These are phyloP conservation scores for Peromyscus maniculatus DNA, from an alignment of 2,113 vertebrate genomes.

Conservation along the genomic window DNA sequence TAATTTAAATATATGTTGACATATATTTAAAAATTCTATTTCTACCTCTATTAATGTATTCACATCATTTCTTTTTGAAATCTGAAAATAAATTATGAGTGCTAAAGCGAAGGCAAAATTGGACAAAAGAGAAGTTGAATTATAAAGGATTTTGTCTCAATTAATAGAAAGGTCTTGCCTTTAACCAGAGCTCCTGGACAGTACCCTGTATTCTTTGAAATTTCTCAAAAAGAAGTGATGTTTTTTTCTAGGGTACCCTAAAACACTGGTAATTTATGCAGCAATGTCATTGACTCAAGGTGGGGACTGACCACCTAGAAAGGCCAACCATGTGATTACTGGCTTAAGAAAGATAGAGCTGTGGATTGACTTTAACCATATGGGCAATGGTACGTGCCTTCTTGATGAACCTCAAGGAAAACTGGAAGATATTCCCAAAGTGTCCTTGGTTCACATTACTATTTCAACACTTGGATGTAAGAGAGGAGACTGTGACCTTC, in stretches of 20 bases:
- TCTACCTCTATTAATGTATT: neutral
- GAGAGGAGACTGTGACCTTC: neutral
- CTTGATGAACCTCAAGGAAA: neutral
- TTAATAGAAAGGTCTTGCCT: neutral
- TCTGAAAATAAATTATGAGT: slow-evolving; percentile 3
- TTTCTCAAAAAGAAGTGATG: neutral
- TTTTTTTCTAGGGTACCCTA: neutral
- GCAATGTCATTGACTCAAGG: neutral
- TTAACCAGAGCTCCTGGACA: neutral
- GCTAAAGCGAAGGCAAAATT: neutral
- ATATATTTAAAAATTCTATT: neutral
- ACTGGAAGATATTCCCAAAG: neutral
- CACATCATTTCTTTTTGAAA: neutral
- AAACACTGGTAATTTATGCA: neutral
- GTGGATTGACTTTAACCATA: neutral
- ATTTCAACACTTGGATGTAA: neutral
- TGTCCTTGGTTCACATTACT: neutral
- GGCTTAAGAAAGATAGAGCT: neutral
- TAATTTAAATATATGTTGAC: neutral
- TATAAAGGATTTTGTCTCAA: neutral
- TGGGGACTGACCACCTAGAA: neutral
- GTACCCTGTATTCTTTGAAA: neutral
- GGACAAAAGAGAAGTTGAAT: neutral
- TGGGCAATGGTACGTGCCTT: neutral
- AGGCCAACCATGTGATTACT: neutral